A percentile compares a stretch with the other conserved stretches of the same genome.
Conservation (phyloP, 2,888 invertebrate genomes). For the Heliconius ethilla region DNA sequence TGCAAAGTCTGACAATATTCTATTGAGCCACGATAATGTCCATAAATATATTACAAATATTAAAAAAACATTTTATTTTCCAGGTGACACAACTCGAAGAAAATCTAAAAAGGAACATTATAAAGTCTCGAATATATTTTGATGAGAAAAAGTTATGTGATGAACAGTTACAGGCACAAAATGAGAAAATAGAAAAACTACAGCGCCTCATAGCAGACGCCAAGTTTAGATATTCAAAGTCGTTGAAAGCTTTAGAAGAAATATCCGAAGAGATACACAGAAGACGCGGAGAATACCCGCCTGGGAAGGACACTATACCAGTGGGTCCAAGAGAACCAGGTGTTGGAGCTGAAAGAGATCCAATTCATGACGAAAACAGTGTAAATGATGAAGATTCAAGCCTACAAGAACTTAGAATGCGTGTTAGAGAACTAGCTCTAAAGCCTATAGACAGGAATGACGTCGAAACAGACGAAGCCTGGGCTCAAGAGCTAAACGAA, state of each 20-base stretch:
- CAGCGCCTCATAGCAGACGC: constrained; percentile 90
- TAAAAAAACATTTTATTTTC: constrained; percentile 38
- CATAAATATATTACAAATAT: background rate
- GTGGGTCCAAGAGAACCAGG: constrained; percentile 86
- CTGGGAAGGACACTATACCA: constrained; percentile 72
- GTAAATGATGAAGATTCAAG: constrained; percentile 79
- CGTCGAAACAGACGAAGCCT: constrained; percentile 85
- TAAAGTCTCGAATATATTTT: constrained; percentile 94
- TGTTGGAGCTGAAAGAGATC: constrained; percentile 87
- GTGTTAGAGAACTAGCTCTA: constrained; percentile 87
- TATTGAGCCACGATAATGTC: no score
- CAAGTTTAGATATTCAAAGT: constrained; percentile 90
- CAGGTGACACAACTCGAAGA: constrained; percentile 91
- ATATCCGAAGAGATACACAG: constrained; percentile 96
- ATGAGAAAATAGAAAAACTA: constrained; percentile 90
- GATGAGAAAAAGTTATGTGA: constrained; percentile 94
- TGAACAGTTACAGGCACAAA: constrained; percentile 92
- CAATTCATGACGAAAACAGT: constrained; percentile 68
- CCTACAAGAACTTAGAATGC: constrained; percentile 85
- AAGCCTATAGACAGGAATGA: constrained; percentile 89
- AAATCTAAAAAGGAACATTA: constrained; percentile 89
- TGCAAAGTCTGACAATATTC: background rate
- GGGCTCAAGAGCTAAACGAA: constrained; percentile 89
- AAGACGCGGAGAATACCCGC: constrained; percentile 81
- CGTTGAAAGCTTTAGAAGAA: constrained; percentile 91